phyloP scores from a whole-genome alignment of 2,113 vertebrate genomes.

The Alectura lathami region DNA sequence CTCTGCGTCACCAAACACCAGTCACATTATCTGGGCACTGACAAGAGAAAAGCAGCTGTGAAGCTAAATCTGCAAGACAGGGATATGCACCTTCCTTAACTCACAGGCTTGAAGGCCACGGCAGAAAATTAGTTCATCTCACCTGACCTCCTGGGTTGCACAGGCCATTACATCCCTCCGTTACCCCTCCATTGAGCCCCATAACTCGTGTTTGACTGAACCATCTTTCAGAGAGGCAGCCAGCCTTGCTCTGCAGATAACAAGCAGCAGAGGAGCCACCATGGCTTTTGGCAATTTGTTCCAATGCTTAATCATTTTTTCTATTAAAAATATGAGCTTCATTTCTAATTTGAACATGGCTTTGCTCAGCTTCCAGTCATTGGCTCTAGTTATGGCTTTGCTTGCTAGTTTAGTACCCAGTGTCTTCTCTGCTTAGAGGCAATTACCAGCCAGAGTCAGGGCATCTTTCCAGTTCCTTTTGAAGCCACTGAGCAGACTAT shows the following conservation, averaged over 20 bases:
- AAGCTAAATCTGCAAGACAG: conserved; percentile 3
- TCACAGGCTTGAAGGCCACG: conserved; percentile 1
- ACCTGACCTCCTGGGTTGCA: conserved; percentile 52
- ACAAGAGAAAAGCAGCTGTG: accelerated
- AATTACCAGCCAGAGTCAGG: conserved; percentile 30
- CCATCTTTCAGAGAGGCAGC: conserved; percentile 48
- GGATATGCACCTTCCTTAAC: conserved; percentile 15
- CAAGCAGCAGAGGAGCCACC: conserved; percentile 17
- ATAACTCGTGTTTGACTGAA: conserved; percentile 45
- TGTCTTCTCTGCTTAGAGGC: not conserved
- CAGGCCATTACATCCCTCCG: conserved; percentile 27
- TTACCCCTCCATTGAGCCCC: conserved; percentile 38
- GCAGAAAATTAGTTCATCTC: conserved; percentile 60
- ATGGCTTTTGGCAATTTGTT: conserved; percentile 50
- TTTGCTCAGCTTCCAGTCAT: conserved; percentile 34
- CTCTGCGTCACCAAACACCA: not conserved
- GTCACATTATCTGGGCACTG: accelerated
- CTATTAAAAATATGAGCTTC: conserved; percentile 64
- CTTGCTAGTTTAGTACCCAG: conserved; percentile 28
- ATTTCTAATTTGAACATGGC: conserved; percentile 51
- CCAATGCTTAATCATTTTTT: conserved; percentile 62
- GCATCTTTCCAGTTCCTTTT: conserved; percentile 39
- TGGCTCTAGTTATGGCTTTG: conserved; percentile 40
- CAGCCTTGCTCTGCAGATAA: conserved; percentile 58
- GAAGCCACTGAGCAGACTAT: conserved; percentile 18